These are phyloP conservation scores for Schizopygopsis pylzovi DNA, from an alignment of 2,797 vertebrate species.

Conservation along the genomic window DNA sequence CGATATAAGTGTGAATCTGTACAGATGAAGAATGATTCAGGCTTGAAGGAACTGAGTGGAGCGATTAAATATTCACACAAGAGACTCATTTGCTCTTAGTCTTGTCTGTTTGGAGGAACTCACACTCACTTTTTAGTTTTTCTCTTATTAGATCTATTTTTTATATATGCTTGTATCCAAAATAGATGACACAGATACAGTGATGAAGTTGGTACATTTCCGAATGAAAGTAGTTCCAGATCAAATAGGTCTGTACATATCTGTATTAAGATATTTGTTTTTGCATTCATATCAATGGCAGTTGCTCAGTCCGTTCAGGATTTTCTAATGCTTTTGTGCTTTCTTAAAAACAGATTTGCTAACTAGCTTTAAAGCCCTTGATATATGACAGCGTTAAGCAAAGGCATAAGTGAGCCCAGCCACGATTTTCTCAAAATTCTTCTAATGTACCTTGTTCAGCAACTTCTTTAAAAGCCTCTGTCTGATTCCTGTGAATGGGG, in stretches of 20 bases:
- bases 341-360: not conserved
- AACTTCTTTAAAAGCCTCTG: not conserved
- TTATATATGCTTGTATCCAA: not conserved
- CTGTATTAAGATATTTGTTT: not conserved
- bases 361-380: not conserved
- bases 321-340: slow-evolving; percentile 1
- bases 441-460: slow-evolving; percentile 18
- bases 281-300: not conserved
- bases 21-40: slow-evolving; percentile 48
- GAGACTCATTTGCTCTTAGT: slow-evolving; percentile 50
- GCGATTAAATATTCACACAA: slow-evolving; percentile 46
- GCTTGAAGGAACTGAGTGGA: slow-evolving; percentile 33
- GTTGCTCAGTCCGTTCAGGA: not conserved
- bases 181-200: not conserved
- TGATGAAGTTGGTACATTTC: not conserved
- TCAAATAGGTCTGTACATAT: not conserved
- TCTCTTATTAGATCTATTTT: slow-evolving; percentile 57
- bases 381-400: not conserved
- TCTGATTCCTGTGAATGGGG: not conserved
- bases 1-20: slow-evolving; percentile 41
- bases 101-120: slow-evolving; percentile 32
- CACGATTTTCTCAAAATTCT: not conserved
- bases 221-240: not conserved
- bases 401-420: not conserved
- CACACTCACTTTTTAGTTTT: slow-evolving; percentile 38